Conservation (phyloP, 1,140 invertebrate species). For the Hycleus cichorii region DNA sequence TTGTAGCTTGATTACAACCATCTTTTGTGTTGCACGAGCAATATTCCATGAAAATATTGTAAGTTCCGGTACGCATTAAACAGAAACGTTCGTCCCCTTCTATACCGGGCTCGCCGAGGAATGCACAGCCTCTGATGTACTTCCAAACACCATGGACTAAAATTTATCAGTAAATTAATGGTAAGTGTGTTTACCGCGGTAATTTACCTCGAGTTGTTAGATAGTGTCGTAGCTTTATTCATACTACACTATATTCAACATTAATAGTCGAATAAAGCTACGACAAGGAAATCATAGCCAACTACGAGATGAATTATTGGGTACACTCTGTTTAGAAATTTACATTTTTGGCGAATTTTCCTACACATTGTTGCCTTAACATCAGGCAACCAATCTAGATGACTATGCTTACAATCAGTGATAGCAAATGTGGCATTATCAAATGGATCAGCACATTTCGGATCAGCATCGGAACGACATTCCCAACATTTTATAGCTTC, state of each 20-base stretch:
- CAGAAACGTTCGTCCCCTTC: conserved; percentile 85
- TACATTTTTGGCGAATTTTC: conserved; percentile 89
- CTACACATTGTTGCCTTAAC: conserved; percentile 78
- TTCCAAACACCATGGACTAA: conserved; percentile 84
- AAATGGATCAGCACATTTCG: conserved; percentile 87
- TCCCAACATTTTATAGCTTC: conserved; percentile 83
- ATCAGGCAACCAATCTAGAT: conserved; percentile 60
- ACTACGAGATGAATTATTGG: neutral
- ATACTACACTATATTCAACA: too few relatives aligned
- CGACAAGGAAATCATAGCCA: neutral
- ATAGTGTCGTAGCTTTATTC: too few relatives aligned
- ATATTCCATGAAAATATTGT: conserved; percentile 90
- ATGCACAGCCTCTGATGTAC: conserved; percentile 83
- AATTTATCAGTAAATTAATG: conserved; percentile 26
- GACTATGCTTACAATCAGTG: conserved; percentile 67
- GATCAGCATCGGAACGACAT: conserved; percentile 81
- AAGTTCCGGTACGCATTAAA: conserved; percentile 81
- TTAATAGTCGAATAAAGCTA: too few relatives aligned
- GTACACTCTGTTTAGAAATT: neutral
- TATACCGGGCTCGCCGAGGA: conserved; percentile 82
- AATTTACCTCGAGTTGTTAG: too few relatives aligned
- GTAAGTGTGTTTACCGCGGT: too few relatives aligned
- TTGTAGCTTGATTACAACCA: conserved; percentile 67
- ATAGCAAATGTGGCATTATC: conserved; percentile 84
- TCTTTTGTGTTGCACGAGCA: conserved; percentile 91